A percentile compares a stretch with the other conserved stretches of the same genome.
These are phyloP conservation scores for Montipora cactus DNA, from an alignment of 64 coral and sea anemone genomes.

Conservation along the genomic window DNA sequence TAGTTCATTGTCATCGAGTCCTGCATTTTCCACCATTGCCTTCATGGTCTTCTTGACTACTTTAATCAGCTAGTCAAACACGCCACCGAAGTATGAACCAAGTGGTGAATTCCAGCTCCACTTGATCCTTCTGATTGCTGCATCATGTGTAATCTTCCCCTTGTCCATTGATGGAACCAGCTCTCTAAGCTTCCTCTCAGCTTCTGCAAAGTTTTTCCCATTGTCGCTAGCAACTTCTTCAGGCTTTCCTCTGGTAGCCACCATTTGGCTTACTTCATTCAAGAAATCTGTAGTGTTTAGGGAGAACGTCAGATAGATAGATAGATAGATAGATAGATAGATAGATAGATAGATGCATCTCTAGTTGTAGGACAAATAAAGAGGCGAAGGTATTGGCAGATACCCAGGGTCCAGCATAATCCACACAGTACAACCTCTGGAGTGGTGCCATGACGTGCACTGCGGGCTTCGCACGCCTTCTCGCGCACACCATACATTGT, in stretches of 20 bases:
- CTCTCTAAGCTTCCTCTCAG: too few relatives aligned
- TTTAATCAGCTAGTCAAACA: too few relatives aligned
- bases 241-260: slow-evolving; percentile 13
- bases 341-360: neutral
- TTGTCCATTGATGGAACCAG: too few relatives aligned
- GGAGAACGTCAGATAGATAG: neutral
- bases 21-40: too few relatives aligned
- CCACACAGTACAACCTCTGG: neutral
- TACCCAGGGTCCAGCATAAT: slow-evolving; percentile 46
- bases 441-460: slow-evolving; percentile 36
- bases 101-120: too few relatives aligned
- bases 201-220: too few relatives aligned
- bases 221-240: neutral
- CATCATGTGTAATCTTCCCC: too few relatives aligned
- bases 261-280: slow-evolving; percentile 8
- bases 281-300: slow-evolving; percentile 33
- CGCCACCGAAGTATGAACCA: too few relatives aligned
- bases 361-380: slow-evolving; percentile 44
- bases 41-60: too few relatives aligned
- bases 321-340: too few relatives aligned
- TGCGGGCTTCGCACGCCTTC: neutral
- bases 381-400: slow-evolving; percentile 20
- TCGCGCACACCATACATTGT: slow-evolving; percentile 18
- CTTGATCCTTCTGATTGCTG: too few relatives aligned
- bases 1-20: too few relatives aligned